Evolutionary conservation across 2,113 vertebrate species (phyloP).

Genomic region (Xyrauchen texanus): DNA sequence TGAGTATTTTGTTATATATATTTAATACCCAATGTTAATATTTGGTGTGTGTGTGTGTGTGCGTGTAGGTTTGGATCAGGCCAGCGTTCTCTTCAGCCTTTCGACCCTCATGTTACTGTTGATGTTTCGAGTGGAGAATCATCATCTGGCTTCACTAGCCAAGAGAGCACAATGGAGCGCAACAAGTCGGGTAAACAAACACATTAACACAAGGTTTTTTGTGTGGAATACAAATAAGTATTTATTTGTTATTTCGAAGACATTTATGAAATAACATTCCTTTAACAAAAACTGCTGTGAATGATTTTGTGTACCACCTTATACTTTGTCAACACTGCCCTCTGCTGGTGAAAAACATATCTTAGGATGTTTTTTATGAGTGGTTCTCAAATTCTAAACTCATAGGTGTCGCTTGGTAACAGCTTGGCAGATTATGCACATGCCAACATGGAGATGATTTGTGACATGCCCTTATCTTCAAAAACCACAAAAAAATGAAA

Average conservation of each 20-base stretch:
- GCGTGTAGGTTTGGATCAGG: constrained; percentile 72
- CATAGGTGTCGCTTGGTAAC: too few relatives aligned
- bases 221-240: not conserved
- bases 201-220: not conserved
- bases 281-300: not conserved
- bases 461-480: too few relatives aligned
- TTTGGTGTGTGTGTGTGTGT: constrained; percentile 23
- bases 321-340: not conserved
- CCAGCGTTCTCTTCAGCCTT: constrained; percentile 74
- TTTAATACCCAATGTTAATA: not conserved
- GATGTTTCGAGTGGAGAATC: constrained; percentile 85
- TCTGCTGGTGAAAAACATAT: constrained; percentile 21
- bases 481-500: too few relatives aligned
- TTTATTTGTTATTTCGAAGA: too few relatives aligned
- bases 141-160: constrained; percentile 84
- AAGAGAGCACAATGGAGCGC: constrained; percentile 88
- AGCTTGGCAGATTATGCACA: too few relatives aligned
- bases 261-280: not conserved
- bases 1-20: not conserved
- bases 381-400: too few relatives aligned
- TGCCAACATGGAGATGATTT: too few relatives aligned
- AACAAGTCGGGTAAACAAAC: constrained; percentile 80
- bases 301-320: not conserved
- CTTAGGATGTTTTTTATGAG: too few relatives aligned
- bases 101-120: constrained; percentile 77